Base-by-base conservation (phyloP, 1,140 invertebrate genomes). In the Ceratitis capitata region DNA sequence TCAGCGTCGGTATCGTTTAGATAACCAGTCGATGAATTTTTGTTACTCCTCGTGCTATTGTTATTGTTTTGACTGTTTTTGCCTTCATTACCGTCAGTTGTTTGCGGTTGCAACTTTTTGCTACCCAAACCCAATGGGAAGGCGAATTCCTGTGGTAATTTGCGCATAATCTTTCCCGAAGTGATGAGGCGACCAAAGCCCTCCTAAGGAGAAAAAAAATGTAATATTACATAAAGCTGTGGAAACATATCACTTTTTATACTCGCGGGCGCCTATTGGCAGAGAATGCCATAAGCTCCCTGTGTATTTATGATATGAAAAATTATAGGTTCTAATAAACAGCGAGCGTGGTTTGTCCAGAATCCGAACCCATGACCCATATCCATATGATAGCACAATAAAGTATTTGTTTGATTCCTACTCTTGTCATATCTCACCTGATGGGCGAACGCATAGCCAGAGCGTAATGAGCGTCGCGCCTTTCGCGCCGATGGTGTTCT, bases 361-460 rank as follows among this genome's bases (percentile, higher is more conserved):
- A n/a, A n/a, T n/a, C n/a, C n/a, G n/a, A n/a, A n/a, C n/a, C n/a
- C n/a, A n/a, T n/a, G n/a, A n/a, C n/a, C n/a, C n/a, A n/a, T n/a
- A n/a, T n/a, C n/a, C n/a, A n/a, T n/a, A n/a, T n/a, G n/a, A 2
- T 5, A 85, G 45, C 23, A 53, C n/a, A 53, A 14, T 1, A 19
- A 61, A 6, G 26, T 29, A 61, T 61, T 26, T 61, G 32, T 61
- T 39, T 3, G 29, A 69, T 23, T 49, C 6, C 74, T 26, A 82
- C 16, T 49, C 16, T n/a, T 19, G 6, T 69, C 32, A 2, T 26
- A n/a, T 85, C 85, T 42, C 10, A 92, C 91, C 88, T 92, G 89
- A 93, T 99, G 99, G 45, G 99, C 98, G 93, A 99, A 99, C 1
- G 99, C 99, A 92, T 99, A 99, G 51, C 98, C 98, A 0, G 98